Evolutionary conservation across 2,888 invertebrate species (phyloP).

Genomic region (Idaea straminata): DNA sequence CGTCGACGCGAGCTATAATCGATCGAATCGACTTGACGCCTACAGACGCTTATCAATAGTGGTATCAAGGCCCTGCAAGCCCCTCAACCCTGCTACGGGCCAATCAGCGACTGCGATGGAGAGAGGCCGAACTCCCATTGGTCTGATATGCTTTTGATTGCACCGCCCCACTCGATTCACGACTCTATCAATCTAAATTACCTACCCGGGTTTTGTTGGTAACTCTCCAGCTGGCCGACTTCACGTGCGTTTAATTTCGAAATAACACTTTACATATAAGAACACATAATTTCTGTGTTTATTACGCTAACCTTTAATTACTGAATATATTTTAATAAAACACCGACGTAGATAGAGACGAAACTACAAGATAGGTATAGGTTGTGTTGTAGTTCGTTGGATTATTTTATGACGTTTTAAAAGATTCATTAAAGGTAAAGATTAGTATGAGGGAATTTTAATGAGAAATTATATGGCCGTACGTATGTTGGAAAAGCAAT

Average conservation of each 20-base stretch:
- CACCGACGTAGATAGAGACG: background rate
- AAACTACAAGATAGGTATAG: background rate
- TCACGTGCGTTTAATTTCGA: conserved; percentile 45
- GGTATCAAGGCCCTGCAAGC: conserved; percentile 72
- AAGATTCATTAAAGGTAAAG: conserved; percentile 19
- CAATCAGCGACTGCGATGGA: conserved; percentile 57
- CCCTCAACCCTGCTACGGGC: conserved; percentile 63
- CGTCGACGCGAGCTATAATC: conserved; percentile 62
- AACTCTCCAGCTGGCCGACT: conserved; percentile 49
- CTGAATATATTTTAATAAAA: conserved; percentile 13
- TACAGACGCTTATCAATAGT: conserved; percentile 70
- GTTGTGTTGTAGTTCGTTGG: background rate
- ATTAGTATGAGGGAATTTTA: conserved; percentile 33
- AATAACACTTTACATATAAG: conserved; percentile 26
- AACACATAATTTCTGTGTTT: conserved; percentile 20
- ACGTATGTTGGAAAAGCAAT: conserved; percentile 44
- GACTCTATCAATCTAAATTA: conserved; percentile 77
- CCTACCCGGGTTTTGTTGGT: conserved; percentile 53
- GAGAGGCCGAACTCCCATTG: conserved; percentile 59
- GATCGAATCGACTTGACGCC: conserved; percentile 71
- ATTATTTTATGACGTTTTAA: background rate
- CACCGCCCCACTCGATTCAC: conserved; percentile 74
- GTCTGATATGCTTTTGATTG: conserved; percentile 77
- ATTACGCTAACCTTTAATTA: conserved; percentile 7
- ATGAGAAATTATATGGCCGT: conserved; percentile 42